These are phyloP conservation scores for Oreotrochilus melanogaster DNA, from an alignment of 2,113 vertebrate species.

Conservation along the genomic window DNA sequence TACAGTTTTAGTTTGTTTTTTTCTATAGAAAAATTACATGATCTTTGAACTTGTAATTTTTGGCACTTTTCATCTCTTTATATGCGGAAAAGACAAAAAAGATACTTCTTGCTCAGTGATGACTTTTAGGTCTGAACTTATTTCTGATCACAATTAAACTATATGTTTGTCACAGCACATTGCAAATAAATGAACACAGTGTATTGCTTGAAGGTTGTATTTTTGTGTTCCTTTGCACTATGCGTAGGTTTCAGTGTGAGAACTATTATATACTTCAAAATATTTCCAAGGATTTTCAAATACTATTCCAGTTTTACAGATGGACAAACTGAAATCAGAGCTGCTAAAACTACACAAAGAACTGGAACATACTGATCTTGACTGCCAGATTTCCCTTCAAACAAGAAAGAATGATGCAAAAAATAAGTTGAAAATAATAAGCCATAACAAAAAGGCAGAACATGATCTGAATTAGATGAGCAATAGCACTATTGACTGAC, in stretches of 20 bases:
- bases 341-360: background rate
- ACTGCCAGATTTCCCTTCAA: background rate
- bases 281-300: background rate
- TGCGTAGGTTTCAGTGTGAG: background rate
- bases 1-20: background rate
- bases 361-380: background rate
- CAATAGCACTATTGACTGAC: background rate
- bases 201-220: background rate
- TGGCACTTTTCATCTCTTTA: background rate
- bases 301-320: background rate
- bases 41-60: background rate
- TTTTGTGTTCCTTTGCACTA: background rate
- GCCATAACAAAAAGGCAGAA: constrained; percentile 6
- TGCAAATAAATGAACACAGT: background rate
- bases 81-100: background rate
- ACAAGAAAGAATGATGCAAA: background rate
- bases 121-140: background rate
- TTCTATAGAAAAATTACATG: background rate
- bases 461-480: background rate
- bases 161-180: background rate
- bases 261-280: background rate
- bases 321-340: background rate
- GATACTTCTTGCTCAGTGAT: background rate
- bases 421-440: constrained; percentile 35
- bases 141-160: background rate